These are phyloP conservation scores for Oncopodura yosiiana DNA, from an alignment of 1,140 invertebrate species.

Conservation along the genomic window DNA sequence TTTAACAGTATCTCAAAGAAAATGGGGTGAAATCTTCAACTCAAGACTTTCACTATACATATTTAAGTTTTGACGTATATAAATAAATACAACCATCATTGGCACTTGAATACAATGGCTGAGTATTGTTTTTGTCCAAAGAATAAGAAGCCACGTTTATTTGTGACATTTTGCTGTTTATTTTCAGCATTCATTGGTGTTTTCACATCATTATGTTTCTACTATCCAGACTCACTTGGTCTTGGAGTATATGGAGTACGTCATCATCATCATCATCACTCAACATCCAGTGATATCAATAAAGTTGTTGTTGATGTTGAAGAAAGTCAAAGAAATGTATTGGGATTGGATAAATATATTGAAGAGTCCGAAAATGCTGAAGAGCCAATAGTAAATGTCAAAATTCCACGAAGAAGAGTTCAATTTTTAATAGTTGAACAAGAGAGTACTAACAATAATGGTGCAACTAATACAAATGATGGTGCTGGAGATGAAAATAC, in stretches of 20 bases:
- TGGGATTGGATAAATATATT: too few relatives aligned
- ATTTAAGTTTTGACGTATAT: too few relatives aligned
- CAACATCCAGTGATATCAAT: not conserved
- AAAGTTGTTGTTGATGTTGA: not conserved
- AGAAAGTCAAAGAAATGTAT: not conserved
- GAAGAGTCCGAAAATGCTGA: too few relatives aligned
- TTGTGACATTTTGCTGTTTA: conserved; percentile 27
- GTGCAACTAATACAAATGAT: not conserved
- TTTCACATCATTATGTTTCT: conserved; percentile 25
- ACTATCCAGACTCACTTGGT: conserved; percentile 21
- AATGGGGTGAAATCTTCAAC: too few relatives aligned
- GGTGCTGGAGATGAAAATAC: conserved; percentile 4
- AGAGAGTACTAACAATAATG: too few relatives aligned
- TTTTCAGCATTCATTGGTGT: conserved; percentile 26
- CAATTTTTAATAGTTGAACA: too few relatives aligned
- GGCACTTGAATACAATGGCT: too few relatives aligned
- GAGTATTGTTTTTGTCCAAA: not conserved
- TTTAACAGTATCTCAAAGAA: too few relatives aligned
- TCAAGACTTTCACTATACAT: too few relatives aligned
- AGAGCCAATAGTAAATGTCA: too few relatives aligned
- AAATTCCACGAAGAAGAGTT: too few relatives aligned
- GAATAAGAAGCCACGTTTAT: conserved; percentile 22
- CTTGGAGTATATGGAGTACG: not conserved
- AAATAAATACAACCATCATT: too few relatives aligned
- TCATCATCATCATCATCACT: not conserved